Evolutionary conservation across 2,888 invertebrate genomes (phyloP).

Genomic region (Drepana falcataria): DNA sequence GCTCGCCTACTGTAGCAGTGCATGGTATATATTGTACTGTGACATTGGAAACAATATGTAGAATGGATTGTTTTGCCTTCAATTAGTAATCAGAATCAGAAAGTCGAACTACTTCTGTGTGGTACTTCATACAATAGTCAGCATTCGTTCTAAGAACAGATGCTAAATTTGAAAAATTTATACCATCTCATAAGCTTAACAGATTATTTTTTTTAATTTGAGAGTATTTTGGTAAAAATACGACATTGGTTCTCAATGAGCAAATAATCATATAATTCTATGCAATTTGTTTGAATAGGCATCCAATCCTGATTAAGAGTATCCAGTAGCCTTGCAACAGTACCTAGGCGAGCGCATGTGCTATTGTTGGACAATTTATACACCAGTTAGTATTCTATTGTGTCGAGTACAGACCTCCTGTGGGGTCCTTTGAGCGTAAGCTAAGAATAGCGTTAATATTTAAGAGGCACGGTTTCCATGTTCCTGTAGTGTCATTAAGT

Average conservation of each 20-base stretch:
- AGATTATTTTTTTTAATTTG: too few relatives aligned
- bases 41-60: neutral
- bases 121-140: too few relatives aligned
- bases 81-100: neutral
- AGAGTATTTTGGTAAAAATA: too few relatives aligned
- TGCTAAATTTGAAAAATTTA: too few relatives aligned
- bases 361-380: conserved; percentile 3
- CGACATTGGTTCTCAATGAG: too few relatives aligned
- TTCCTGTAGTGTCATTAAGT: neutral
- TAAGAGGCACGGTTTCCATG: conserved; percentile 5
- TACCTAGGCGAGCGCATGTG: neutral
- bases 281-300: too few relatives aligned
- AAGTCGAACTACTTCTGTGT: too few relatives aligned
- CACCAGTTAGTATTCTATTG: conserved; percentile 14
- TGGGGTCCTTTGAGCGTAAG: conserved; percentile 10
- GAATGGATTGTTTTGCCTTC: neutral
- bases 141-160: too few relatives aligned
- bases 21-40: conserved; percentile 9
- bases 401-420: conserved; percentile 20
- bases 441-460: conserved; percentile 10
- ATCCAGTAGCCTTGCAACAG: conserved; percentile 3
- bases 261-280: too few relatives aligned
- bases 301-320: neutral
- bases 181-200: too few relatives aligned
- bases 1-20: conserved; percentile 23